Evolutionary conservation across 2,113 vertebrate species (phyloP), one percentile per base, ranked within the genome.

Genomic region (Callospermophilus lateralis): DNA sequence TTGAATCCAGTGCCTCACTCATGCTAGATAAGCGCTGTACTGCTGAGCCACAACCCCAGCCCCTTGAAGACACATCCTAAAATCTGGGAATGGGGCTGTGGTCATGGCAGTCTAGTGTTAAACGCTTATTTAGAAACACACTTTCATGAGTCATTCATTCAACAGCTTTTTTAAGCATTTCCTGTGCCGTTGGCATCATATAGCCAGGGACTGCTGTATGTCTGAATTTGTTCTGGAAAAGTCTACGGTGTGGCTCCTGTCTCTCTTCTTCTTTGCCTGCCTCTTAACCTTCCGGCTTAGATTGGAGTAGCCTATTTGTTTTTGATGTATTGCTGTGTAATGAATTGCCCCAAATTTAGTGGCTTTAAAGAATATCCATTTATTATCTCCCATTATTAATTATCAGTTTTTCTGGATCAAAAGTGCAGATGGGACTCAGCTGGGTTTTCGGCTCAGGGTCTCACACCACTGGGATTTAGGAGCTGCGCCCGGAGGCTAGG

Each of bases 121-220:
- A 61, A 65, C 6, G 55, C 73, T 51, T 77, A 72, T 51, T 96
- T 89, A 89, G 72, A 39, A 77, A 20, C n/a, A 74, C 37, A 28
- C 77, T 94, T 94, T 53, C 42, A 39, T 74, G 81, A 37, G 30
- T 53, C 28, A 61, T 87, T 74, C 32, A 63, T 87, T 94, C 16
- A 61, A 20, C 28, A 94, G 45, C 32, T 87, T 24, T 61, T 83
- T 88, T 88, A 76, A 89, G 63, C 5, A 74, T 22, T 17, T 88
- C 7, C 39, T 73, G 0, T 55, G 10, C 4, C 4, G 4, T n/a
- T 17, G 6, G 20, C 4, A 37, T n/a, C 15, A 1, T n/a, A 3
- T 65, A 17, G 28, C 67, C 48, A 17, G 26, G 55, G 34, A 16
- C 34, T 55, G 22, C 77, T 42, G 28, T 42, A 34, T 72, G 73